These are phyloP conservation scores for Gobiocypris rarus DNA, from an alignment of 2,113 vertebrate species.

Conservation along the genomic window DNA sequence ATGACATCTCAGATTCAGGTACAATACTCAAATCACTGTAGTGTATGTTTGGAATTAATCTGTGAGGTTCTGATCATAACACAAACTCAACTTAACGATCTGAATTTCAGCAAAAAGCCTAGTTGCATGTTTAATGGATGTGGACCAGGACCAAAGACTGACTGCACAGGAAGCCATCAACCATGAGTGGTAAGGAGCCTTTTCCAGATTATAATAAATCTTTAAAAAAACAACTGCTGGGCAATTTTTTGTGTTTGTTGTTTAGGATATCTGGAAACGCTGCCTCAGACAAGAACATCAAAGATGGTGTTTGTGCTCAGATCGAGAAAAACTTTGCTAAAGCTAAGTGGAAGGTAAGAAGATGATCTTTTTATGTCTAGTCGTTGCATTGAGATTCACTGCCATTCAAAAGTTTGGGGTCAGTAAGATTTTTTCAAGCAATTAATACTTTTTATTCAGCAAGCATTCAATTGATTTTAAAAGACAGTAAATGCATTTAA, in stretches of 20 bases:
- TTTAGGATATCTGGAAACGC: constrained; percentile 97
- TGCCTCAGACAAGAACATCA: constrained; percentile 98
- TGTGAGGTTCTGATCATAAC: neutral
- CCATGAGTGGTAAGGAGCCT: constrained; percentile 88
- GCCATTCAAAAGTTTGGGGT: too few relatives aligned
- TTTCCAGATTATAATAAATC: neutral
- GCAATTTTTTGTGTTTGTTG: neutral
- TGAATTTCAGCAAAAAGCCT: constrained; percentile 87
- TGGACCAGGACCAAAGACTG: constrained; percentile 95
- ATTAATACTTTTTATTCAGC: too few relatives aligned
- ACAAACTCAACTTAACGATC: neutral
- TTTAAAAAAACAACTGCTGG: neutral
- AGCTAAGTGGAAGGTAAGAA: constrained; percentile 97
- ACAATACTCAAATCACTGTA: constrained; percentile 37
- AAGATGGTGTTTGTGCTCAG: constrained; percentile 95
- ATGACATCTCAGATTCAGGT: constrained; percentile 98
- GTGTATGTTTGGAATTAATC: neutral
- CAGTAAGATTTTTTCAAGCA: too few relatives aligned
- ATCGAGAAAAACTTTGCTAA: constrained; percentile 99
- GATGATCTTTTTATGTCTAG: neutral
- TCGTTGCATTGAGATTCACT: neutral
- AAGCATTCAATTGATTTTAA: too few relatives aligned
- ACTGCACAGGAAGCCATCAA: constrained; percentile 95
- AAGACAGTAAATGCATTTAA: too few relatives aligned
- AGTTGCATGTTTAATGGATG: constrained; percentile 95